phyloP scores from a whole-genome alignment of 2,797 vertebrate species.

The Nothura maculosa region DNA sequence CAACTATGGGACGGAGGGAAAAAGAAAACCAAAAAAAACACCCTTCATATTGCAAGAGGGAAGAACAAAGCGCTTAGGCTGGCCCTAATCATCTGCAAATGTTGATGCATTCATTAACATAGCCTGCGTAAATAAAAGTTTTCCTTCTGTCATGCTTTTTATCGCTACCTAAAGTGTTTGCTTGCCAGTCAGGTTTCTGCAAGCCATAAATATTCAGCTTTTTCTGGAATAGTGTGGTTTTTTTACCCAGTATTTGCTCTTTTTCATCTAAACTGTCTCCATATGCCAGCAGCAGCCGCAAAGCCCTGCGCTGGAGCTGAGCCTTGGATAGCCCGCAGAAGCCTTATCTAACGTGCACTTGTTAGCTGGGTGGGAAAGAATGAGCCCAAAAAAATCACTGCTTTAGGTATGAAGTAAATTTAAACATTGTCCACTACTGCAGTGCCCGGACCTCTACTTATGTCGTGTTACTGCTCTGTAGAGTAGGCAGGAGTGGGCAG shows the following conservation, averaged over 20 bases:
- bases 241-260: not conserved
- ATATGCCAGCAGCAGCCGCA: not conserved
- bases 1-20: not conserved
- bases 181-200: constrained; percentile 39
- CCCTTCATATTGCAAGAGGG: not conserved
- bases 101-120: constrained; percentile 19
- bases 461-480: not conserved
- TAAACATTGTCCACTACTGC: fast-evolving
- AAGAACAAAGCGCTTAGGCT: constrained; percentile 27
- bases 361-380: not conserved
- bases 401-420: not conserved
- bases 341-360: not conserved
- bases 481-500: not conserved
- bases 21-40: not conserved
- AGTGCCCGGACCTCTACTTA: not conserved
- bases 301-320: not conserved
- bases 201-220: constrained; percentile 42
- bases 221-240: not conserved
- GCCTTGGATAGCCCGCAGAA: not conserved
- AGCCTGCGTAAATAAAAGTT: constrained; percentile 16
- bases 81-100: constrained; percentile 13
- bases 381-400: not conserved
- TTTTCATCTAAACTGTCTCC: not conserved
- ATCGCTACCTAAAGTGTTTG: constrained; percentile 35
- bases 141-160: constrained; percentile 25